Evolutionary conservation across 1,140 invertebrate genomes (phyloP).

Genomic region (Pteromalus puparum): DNA sequence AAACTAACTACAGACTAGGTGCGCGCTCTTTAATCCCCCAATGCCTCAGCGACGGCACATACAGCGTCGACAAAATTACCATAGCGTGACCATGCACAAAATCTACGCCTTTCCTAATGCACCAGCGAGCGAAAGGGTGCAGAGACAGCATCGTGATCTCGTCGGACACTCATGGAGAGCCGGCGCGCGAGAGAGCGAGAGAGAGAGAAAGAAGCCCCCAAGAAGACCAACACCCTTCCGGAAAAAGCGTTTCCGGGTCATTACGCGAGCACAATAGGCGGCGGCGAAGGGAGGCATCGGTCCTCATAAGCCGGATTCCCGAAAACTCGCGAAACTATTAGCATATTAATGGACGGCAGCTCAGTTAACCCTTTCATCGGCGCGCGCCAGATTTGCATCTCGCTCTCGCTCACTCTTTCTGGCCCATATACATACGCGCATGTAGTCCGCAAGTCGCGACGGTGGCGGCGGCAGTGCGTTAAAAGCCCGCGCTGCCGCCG

Average conservation of each 20-base stretch:
- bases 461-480: constrained; percentile 74
- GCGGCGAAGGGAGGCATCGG: background rate
- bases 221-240: constrained; percentile 68
- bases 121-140: background rate
- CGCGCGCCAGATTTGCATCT: constrained; percentile 73
- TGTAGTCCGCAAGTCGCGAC: background rate
- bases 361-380: constrained; percentile 76
- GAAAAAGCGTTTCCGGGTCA: constrained; percentile 76
- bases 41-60: background rate
- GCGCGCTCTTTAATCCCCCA: background rate
- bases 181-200: background rate
- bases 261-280: constrained; percentile 71
- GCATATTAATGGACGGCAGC: constrained; percentile 76
- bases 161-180: background rate
- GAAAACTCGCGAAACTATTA: constrained; percentile 75
- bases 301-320: constrained; percentile 70
- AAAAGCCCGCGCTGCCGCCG: constrained; percentile 68
- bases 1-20: background rate
- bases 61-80: background rate
- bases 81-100: constrained; percentile 34
- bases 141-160: background rate
- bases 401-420: constrained; percentile 44
- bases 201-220: constrained; percentile 47
- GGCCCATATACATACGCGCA: background rate
- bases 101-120: constrained; percentile 4